Evolutionary conservation across 2,888 invertebrate species (phyloP), one percentile per base, ranked within the genome.

Genomic region (Eupelmus urozonus): DNA sequence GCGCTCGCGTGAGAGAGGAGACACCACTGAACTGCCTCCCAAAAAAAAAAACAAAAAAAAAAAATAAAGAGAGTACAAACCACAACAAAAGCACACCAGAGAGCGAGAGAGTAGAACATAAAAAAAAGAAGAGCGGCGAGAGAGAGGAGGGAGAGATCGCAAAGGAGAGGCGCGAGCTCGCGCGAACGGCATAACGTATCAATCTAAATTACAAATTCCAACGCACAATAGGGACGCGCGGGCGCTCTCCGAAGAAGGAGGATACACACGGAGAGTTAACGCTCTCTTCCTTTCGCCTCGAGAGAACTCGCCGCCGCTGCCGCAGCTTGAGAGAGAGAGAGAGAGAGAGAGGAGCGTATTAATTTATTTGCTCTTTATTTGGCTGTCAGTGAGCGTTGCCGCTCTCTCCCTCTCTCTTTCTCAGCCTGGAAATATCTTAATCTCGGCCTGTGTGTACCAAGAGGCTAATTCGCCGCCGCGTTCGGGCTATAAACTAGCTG

Each of bases 171-270:
- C 78, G 78, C 69, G 69, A 72, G 75, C 62, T 78, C 76, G 79
- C 2, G 11, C 81, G 80, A 82, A 77, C 84, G 83, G 81, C 83
- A 81, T 80, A 82, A 85, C 86, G 86, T 88, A 88, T 88, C 88
- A 88, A 89, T 88, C 89, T 89, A 89, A 89, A 89, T 89, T 88
- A 89, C 88, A 88, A 88, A 88, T 88, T 88, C 88, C 88, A 87
- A 85, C 84, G 87, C 84, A 88, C 88, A 88, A 88, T 88, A 80
- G 84, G 80, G 74, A 49, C 79, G 45, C 60, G n/a, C n/a, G 7
- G 65, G 76, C 75, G 75, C 81, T 76, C 78, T 66, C 57, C 27
- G 49, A 74, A 78, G 74, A 80, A 74, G 80, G 80, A 80, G 80
- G 42, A 73, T 77, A 25, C 81, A 79, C 80, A 34, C 9, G 9